Evolutionary conservation across 1,140 invertebrate species (phyloP).

Genomic region (Meloidogyne floridensis): DNA sequence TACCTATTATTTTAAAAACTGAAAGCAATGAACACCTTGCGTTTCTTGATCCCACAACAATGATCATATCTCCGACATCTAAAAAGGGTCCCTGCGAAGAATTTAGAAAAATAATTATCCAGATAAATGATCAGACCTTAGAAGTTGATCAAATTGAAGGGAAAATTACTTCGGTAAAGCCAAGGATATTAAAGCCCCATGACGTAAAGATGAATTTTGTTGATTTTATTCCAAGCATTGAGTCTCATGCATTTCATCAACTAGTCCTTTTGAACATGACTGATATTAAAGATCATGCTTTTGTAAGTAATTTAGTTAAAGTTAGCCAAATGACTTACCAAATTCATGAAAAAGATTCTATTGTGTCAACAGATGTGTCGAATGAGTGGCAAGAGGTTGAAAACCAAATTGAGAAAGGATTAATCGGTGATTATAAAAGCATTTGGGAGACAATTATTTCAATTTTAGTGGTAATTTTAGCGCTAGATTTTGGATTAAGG

Average conservation of each 20-base stretch:
- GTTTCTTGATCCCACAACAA: not conserved
- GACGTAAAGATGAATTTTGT: not conserved
- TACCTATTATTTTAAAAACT: not conserved
- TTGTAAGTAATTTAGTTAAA: not conserved
- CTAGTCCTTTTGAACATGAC: not conserved
- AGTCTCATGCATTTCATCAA: not conserved
- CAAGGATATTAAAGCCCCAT: not conserved
- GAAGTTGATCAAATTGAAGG: constrained; percentile 20
- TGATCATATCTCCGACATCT: not conserved
- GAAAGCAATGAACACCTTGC: not conserved
- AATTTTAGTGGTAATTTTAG: too few relatives aligned
- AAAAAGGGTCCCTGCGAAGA: constrained; percentile 13
- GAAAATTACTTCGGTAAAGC: constrained; percentile 14
- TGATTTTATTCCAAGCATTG: not conserved
- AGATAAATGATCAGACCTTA: not conserved
- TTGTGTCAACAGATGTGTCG: not conserved
- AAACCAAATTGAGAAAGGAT: not conserved
- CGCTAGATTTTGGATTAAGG: too few relatives aligned
- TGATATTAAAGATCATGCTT: not conserved
- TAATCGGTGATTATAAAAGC: too few relatives aligned
- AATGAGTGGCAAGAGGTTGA: constrained; percentile 2
- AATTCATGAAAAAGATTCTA: not conserved
- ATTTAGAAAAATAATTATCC: not conserved
- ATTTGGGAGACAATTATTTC: too few relatives aligned
- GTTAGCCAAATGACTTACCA: not conserved